phyloP scores from a whole-genome alignment of 2,797 vertebrate genomes.

The Tapera naevia region DNA sequence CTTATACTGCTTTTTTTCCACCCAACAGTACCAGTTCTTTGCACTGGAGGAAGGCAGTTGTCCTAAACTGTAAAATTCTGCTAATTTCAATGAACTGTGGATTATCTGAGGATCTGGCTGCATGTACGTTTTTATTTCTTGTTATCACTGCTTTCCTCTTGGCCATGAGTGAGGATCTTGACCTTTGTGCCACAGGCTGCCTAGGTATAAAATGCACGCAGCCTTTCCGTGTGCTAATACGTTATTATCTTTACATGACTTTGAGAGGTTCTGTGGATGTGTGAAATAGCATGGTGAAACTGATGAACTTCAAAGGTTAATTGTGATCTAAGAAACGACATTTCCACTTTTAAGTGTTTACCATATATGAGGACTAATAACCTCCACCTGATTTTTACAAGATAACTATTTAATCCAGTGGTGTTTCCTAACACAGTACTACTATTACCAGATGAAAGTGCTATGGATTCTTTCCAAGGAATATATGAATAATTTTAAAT shows the following conservation, averaged over 20 bases:
- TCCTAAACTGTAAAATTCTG: not conserved
- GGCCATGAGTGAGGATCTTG: not conserved
- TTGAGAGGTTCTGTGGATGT: not conserved
- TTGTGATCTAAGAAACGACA: not conserved
- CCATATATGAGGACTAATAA: not conserved
- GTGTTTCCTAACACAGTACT: not conserved
- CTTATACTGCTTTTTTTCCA: not conserved
- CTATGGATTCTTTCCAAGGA: constrained; percentile 7
- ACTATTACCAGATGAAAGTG: not conserved
- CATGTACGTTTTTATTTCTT: not conserved
- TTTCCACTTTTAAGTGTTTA: not conserved
- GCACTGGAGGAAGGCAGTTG: not conserved
- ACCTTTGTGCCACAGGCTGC: not conserved
- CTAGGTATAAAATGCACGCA: not conserved
- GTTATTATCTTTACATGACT: not conserved
- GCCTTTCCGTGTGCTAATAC: not conserved
- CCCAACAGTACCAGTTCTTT: not conserved
- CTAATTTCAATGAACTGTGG: not conserved
- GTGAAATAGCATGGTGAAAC: not conserved
- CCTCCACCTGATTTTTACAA: not conserved
- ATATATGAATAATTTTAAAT: constrained; percentile 44
- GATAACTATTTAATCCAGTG: not conserved
- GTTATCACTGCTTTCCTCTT: not conserved
- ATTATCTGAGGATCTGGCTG: not conserved
- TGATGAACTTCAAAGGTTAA: not conserved